Evolutionary conservation across 1,140 invertebrate genomes (phyloP), one percentile per base, ranked within the genome.

Genomic region (Lordiphosa stackelbergi): DNA sequence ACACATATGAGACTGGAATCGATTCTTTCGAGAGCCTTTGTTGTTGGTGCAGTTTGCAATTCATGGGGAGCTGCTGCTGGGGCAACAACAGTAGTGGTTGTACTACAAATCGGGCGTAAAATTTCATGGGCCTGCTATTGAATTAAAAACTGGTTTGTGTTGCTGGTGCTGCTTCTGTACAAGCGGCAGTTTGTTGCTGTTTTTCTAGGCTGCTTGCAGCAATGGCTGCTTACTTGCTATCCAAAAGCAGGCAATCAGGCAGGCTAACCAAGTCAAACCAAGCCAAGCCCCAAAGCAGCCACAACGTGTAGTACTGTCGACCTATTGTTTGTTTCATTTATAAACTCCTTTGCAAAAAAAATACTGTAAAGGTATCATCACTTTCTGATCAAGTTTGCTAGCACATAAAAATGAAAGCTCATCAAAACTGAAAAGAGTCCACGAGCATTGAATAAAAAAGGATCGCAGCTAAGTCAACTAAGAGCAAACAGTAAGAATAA

Each of bases 121-220:
- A 85, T 85, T 85, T 85, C 83, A 85, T 69, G 83, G 83, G 83
- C 83, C 73, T 83, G 83, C 70, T 85, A 85, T 85, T 85, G 83
- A 85, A 85, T 85, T 83, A 69, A 78, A 85, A 85, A 85, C 83
- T 61, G 59, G 83, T 85, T 85, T 85, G 49, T 49, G 46, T 37
- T 59, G 19, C 8, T 45, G 41, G 19, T 49, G 31, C 11, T 69
- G 49, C 54, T 68, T 41, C 47, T 61, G 48, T 57, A 16, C 5
- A 11, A 13, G 49, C 36, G 61, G 59, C 43, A 64, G 65, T 69
- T 71, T 51, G 58, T 72, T 77, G 48, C 31, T 37, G 54, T 41
- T 66, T 57, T 53, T 43, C 34, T 52, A 52, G 31, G 31, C 52
- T 65, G 74, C 51, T 66, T 73, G 54, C 66, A 66, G 66, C 63